Evolutionary conservation across 2,888 invertebrate species (phyloP), one percentile per base, ranked within the genome.

Genomic region (Cerastis leucographa): DNA sequence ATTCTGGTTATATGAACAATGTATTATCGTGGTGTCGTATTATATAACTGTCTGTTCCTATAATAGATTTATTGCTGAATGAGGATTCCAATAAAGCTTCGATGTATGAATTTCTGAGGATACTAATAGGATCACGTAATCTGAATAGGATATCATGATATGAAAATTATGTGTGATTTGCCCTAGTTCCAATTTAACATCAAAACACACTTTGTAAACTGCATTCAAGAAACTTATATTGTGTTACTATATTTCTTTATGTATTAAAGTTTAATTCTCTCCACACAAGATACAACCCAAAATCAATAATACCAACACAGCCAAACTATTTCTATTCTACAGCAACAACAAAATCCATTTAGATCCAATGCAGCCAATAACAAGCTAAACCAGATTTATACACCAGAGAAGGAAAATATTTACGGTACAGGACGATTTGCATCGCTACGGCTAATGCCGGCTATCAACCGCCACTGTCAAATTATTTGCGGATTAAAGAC

Each of bases 401-500:
- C 75, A 81, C 78, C 68, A 74, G 61, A 67, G 78, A 73, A 54
- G 71, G 80, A 71, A 71, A 84, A 87, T 87, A 82, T 87, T 88
- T 88, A 86, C 85, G 85, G 80, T 59, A 81, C 77, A 72, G 67
- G 56, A 86, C 78, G 75, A 88, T 87, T 86, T 86, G 87, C 88
- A 87, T 86, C 64, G 72, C 54, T 69, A 62, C 72, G 49, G 76
- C 85, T 86, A 88, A 86, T 86, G 70, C 76, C 56, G 65, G 77
- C 71, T 83, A 86, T 84, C 78, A 77, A 67, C 64, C 76, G 66
- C 70, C 70, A 61, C 40, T 69, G 74, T 84, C 87, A 81, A 88
- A 86, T 85, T 85, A 88, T 87, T 81, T 85, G 76, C 70, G 72
- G 88, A 86, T 88, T 88, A 84, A 49, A 56, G 64, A 22, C 67